Percentiles rank a stretch among this genome's conserved stretches.
Conservation (phyloP, 2,113 vertebrate genomes). For the Alethe castanea region DNA sequence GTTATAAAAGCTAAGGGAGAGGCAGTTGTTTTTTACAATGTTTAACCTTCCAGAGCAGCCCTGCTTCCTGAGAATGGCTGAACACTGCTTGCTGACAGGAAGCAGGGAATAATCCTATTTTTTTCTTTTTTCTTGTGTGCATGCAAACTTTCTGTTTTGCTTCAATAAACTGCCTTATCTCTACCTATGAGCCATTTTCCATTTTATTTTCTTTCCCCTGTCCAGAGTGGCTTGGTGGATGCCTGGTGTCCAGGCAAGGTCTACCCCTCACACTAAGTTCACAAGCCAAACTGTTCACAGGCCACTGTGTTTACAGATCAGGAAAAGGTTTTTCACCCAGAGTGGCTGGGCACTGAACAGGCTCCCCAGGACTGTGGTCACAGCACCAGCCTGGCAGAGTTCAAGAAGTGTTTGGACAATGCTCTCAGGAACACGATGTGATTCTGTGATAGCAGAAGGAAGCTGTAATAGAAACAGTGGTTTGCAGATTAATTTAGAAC, state of each 20-base stretch:
- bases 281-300: neutral
- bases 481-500: neutral
- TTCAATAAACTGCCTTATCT: neutral
- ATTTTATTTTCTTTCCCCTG: neutral
- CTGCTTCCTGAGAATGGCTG: neutral
- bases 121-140: neutral
- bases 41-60: neutral
- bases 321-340: neutral
- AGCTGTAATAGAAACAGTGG: neutral
- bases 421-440: neutral
- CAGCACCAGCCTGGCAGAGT: neutral
- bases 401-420: neutral
- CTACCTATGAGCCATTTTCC: neutral
- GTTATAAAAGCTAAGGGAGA: neutral
- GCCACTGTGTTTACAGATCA: neutral
- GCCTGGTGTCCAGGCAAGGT: neutral
- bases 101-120: neutral
- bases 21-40: too few relatives aligned
- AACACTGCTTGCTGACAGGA: neutral
- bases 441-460: neutral
- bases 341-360: neutral
- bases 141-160: fast-evolving
- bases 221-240: neutral
- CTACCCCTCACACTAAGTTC: neutral
- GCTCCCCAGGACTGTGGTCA: neutral